Percentiles rank a stretch among this genome's conserved stretches.
Conservation (phyloP, 53 echinoderm and acorn worm genomes). For the Holothuria leucospilota region DNA sequence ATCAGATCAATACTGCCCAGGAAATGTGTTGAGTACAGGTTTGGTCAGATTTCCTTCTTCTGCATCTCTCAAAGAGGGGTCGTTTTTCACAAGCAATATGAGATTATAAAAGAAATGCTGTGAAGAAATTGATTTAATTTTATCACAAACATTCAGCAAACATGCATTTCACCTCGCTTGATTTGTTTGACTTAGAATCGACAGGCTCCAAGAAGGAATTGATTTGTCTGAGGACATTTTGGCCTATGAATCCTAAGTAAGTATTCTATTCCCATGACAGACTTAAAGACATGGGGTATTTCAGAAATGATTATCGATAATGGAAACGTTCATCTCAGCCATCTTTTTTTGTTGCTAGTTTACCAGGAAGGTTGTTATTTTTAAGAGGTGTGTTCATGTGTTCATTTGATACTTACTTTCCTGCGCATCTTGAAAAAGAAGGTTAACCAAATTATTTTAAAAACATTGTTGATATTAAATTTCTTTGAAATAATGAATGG, state of each 20-base stretch:
- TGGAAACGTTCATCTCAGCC: too few species aligned
- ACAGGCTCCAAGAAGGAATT: constrained; percentile 34
- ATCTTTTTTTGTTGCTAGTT: too few species aligned
- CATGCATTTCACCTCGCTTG: constrained; percentile 26
- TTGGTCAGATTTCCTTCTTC: constrained; percentile 17
- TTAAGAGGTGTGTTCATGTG: too few species aligned
- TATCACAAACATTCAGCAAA: constrained; percentile 27
- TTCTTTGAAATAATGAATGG: too few species aligned
- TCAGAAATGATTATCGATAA: too few species aligned
- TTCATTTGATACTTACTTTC: too few species aligned
- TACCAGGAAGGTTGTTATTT: too few species aligned
- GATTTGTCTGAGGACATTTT: constrained; percentile 6
- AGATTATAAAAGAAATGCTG: constrained; percentile 13
- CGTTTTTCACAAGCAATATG: constrained; percentile 29
- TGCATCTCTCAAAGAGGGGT: constrained; percentile 21
- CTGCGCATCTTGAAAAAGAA: too few species aligned
- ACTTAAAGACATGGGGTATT: too few species aligned
- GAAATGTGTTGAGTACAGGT: constrained; percentile 35
- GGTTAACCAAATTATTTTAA: too few species aligned
- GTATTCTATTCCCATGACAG: neutral
- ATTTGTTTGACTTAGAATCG: constrained; percentile 31
- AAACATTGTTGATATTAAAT: too few species aligned
- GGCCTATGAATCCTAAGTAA: neutral
- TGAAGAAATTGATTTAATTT: neutral
- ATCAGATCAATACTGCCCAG: constrained; percentile 28